Evolutionary conservation across 1,140 invertebrate species (phyloP).

Genomic region (Plectus sambesii): DNA sequence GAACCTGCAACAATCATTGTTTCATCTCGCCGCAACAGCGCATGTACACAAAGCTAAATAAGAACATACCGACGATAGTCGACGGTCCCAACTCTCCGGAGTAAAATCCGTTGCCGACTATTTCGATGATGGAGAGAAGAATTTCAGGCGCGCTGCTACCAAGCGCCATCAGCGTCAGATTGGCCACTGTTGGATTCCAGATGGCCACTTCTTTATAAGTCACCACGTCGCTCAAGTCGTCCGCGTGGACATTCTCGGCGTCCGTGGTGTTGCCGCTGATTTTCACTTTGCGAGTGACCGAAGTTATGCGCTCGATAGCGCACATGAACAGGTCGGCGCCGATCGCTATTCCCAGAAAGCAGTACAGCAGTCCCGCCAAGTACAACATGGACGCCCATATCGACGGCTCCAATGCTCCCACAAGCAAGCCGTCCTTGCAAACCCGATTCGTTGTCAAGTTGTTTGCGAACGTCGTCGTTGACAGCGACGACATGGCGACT

Average conservation of each 20-base stretch:
- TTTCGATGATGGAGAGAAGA: conserved; percentile 56
- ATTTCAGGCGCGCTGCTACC: conserved; percentile 59
- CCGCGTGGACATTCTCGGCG: too few species aligned
- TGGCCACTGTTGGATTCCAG: conserved; percentile 61
- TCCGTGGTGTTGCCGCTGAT: background rate
- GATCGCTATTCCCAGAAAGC: conserved; percentile 67
- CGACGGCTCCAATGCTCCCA: conserved; percentile 70
- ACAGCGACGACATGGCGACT: too few species aligned
- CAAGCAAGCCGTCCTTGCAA: conserved; percentile 64
- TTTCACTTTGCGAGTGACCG: conserved; percentile 53
- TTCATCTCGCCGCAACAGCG: background rate
- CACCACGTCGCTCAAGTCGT: conserved; percentile 24
- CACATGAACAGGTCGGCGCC: conserved; percentile 57
- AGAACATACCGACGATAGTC: conserved; percentile 55
- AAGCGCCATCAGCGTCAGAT: conserved; percentile 59
- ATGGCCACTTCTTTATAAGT: conserved; percentile 38
- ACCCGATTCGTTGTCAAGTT: too few species aligned
- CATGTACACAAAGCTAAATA: conserved; percentile 3
- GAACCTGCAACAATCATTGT: too few species aligned
- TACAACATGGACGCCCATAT: conserved; percentile 61
- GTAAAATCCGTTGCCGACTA: conserved; percentile 48
- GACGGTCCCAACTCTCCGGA: conserved; percentile 55
- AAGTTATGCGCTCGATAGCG: conserved; percentile 58
- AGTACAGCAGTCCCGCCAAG: conserved; percentile 69
- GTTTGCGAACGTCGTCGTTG: too few species aligned